Percentiles rank a stretch among this genome's conserved stretches.
Conservation (phyloP, 2,888 invertebrate genomes). For the Xestobium rufovillosum region DNA sequence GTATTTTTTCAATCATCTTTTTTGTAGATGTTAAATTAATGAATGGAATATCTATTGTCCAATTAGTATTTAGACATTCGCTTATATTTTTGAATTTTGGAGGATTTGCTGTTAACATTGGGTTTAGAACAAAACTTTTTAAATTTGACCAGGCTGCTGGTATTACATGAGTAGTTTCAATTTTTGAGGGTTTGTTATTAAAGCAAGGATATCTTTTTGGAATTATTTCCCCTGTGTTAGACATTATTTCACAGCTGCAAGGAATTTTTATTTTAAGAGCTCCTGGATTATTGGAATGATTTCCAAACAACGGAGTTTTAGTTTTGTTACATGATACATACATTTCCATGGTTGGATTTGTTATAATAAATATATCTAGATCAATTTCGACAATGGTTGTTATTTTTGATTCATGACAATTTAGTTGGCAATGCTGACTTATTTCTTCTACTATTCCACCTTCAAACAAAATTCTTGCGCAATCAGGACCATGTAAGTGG, state of each 20-base stretch:
- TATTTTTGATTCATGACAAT: not conserved
- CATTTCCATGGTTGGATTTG: constrained; percentile 14
- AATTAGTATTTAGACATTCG: constrained; percentile 14
- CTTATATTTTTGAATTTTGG: constrained; percentile 8
- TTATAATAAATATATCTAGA: constrained; percentile 7
- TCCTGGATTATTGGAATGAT: constrained; percentile 4
- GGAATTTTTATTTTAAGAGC: constrained; percentile 16
- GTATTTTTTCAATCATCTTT: constrained; percentile 7
- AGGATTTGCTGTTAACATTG: constrained; percentile 5
- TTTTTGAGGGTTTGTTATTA: not conserved
- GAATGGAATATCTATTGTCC: constrained; percentile 15
- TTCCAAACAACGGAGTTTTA: not conserved
- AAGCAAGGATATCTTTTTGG: constrained; percentile 16
- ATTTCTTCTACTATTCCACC: constrained; percentile 4
- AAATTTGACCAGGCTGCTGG: constrained; percentile 16
- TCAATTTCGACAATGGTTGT: constrained; percentile 6
- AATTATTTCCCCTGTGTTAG: constrained; percentile 9
- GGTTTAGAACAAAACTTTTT: constrained; percentile 15
- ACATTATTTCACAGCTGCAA: constrained; percentile 13
- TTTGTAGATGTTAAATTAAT: constrained; percentile 11
- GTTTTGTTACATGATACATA: constrained; percentile 9
- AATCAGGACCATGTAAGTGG: constrained; percentile 7
- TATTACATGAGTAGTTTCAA: constrained; percentile 12
- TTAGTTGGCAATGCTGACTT: constrained; percentile 4
- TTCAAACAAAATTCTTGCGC: constrained; percentile 3